These are phyloP conservation scores for Pristionchus maxplancki DNA, from an alignment of 2,888 invertebrate species.

Conservation along the genomic window DNA sequence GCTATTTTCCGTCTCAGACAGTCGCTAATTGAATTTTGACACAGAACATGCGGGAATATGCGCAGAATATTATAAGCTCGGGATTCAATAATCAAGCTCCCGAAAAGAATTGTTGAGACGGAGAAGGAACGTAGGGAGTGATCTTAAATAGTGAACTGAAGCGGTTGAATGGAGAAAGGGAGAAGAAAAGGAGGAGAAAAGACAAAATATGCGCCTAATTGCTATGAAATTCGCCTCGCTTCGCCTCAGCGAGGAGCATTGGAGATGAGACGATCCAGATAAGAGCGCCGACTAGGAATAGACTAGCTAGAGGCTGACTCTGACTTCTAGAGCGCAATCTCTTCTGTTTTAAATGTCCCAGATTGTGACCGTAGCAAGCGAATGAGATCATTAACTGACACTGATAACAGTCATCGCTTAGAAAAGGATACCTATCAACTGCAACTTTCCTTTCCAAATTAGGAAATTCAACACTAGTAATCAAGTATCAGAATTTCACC, in stretches of 20 bases:
- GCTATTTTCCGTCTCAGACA: not conserved
- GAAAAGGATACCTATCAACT: too few relatives aligned
- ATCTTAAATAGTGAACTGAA: too few relatives aligned
- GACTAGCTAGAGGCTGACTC: not conserved
- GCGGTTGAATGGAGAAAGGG: not conserved
- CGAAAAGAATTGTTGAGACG: not conserved
- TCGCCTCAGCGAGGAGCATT: not conserved
- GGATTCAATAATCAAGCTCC: too few relatives aligned
- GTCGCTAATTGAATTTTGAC: not conserved
- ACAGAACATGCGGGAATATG: not conserved
- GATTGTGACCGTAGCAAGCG: too few relatives aligned
- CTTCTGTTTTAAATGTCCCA: too few relatives aligned
- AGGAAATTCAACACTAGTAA: too few relatives aligned
- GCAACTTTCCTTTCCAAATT: too few relatives aligned
- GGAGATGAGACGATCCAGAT: not conserved
- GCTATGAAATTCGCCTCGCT: not conserved
- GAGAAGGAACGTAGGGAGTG: not conserved
- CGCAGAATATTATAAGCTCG: too few relatives aligned
- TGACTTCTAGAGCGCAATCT: too few relatives aligned
- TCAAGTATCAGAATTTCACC: too few relatives aligned
- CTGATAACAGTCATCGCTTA: too few relatives aligned
- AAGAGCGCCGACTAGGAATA: not conserved
- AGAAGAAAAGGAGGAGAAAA: not conserved
- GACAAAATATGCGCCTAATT: constrained; percentile 31
- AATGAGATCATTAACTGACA: too few relatives aligned